phyloP scores from a whole-genome alignment of 1,140 invertebrate species.

The Chironomus tepperi region DNA sequence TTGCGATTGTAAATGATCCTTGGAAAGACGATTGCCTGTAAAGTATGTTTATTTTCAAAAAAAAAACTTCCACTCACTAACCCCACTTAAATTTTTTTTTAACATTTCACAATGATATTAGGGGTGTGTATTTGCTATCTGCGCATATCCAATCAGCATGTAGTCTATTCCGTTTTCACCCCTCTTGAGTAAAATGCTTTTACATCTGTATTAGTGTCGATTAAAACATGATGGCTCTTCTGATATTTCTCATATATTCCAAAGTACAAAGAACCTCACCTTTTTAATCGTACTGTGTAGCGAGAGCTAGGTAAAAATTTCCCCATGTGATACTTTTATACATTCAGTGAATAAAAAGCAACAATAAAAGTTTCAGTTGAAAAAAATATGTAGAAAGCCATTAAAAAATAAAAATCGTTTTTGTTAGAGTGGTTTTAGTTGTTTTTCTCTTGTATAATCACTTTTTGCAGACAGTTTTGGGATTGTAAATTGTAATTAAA shows the following conservation, averaged over 20 bases:
- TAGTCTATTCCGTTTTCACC: background rate
- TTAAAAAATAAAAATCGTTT: conserved; percentile 7
- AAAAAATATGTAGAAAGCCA: background rate
- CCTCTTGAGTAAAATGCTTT: background rate
- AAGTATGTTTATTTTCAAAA: background rate
- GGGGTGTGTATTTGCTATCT: background rate
- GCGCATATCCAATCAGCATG: conserved; percentile 16
- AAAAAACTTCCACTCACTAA: background rate
- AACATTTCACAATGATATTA: background rate
- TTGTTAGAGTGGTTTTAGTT: conserved; percentile 23
- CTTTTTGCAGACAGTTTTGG: conserved; percentile 21
- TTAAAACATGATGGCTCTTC: conserved; percentile 12
- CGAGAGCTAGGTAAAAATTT: background rate
- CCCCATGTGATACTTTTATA: background rate
- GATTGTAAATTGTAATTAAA: background rate
- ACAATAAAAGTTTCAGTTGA: conserved; percentile 14
- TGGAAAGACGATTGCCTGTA: background rate
- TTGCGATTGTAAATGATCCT: conserved; percentile 13
- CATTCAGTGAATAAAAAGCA: conserved; percentile 12
- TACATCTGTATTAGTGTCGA: background rate
- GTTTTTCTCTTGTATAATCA: conserved; percentile 18
- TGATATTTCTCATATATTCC: background rate
- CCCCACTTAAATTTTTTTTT: background rate
- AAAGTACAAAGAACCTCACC: background rate
- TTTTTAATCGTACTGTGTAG: background rate